Percentiles rank a stretch among this genome's conserved stretches.
Evolutionary conservation across 2,797 vertebrate genomes (phyloP).

Genomic region (Gouania willdenowi): DNA sequence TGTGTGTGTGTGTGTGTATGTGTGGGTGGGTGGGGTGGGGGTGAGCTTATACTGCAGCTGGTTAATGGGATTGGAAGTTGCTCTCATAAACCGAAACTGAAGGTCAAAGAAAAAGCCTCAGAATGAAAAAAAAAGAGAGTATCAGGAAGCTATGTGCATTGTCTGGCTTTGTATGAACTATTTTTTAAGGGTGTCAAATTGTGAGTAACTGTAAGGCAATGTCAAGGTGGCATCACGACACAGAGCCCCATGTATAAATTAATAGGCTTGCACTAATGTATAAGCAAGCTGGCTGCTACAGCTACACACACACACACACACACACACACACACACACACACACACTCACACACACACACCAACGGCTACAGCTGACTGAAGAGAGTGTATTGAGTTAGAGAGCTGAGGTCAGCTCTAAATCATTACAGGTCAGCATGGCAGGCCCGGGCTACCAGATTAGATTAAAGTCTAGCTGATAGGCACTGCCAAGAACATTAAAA

Average conservation of each 20-base stretch:
- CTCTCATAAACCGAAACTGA: conserved; percentile 57
- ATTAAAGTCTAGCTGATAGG: conserved; percentile 67
- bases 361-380: conserved; percentile 19
- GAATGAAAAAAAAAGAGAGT: conserved; percentile 21
- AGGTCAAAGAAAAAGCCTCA: conserved; percentile 58
- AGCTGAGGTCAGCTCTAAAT: conserved; percentile 69
- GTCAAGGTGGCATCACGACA: conserved; percentile 19
- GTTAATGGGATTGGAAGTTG: conserved; percentile 62
- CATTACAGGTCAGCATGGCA: conserved; percentile 66
- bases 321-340: conserved; percentile 12
- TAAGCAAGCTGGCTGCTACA: conserved; percentile 10
- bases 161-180: not conserved
- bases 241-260: conserved; percentile 22
- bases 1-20: conserved; percentile 15
- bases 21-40: conserved; percentile 3
- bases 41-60: conserved; percentile 12
- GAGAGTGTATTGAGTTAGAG: conserved; percentile 61
- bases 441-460: conserved; percentile 64
- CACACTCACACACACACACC: conserved; percentile 7
- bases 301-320: not conserved
- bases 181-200: conserved; percentile 6
- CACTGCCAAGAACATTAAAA: conserved; percentile 57
- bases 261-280: conserved; percentile 32
- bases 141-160: not conserved
- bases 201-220: not conserved